Conservation (phyloP, 2,888 invertebrate genomes). For the Brachycybe producta region DNA sequence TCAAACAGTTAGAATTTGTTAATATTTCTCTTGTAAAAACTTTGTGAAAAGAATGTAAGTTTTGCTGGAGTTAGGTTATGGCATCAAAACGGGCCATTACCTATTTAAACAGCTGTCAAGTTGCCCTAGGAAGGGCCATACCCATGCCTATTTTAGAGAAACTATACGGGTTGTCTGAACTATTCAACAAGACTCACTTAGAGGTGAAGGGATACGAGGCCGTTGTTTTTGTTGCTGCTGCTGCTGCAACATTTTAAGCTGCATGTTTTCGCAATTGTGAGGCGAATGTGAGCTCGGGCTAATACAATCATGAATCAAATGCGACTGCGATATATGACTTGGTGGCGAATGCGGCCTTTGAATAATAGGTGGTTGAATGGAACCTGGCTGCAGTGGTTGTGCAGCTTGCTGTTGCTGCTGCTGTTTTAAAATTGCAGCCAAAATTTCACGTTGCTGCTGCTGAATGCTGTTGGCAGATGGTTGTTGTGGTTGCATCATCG, state of each 20-base stretch:
- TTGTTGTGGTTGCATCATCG: constrained; percentile 52
- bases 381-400: constrained; percentile 15
- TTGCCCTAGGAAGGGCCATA: too few species aligned
- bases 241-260: constrained; percentile 35
- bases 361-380: constrained; percentile 9
- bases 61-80: too few species aligned
- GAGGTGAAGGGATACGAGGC: constrained; percentile 48
- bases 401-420: constrained; percentile 30
- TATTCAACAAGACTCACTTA: constrained; percentile 25
- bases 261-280: constrained; percentile 32
- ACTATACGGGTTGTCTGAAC: too few species aligned
- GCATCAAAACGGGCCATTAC: too few species aligned
- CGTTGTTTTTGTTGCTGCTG: constrained; percentile 39
- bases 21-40: too few species aligned
- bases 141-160: too few species aligned
- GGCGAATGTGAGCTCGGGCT: constrained; percentile 19
- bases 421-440: constrained; percentile 51
- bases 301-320: neutral
- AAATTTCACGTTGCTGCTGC: constrained; percentile 48
- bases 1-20: too few species aligned
- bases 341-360: constrained; percentile 18
- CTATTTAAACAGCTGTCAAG: too few species aligned
- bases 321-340: neutral
- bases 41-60: too few species aligned
- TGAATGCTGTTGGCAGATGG: constrained; percentile 8